Evolutionary conservation across 2,888 invertebrate genomes (phyloP).

Genomic region (Polietes domitor): DNA sequence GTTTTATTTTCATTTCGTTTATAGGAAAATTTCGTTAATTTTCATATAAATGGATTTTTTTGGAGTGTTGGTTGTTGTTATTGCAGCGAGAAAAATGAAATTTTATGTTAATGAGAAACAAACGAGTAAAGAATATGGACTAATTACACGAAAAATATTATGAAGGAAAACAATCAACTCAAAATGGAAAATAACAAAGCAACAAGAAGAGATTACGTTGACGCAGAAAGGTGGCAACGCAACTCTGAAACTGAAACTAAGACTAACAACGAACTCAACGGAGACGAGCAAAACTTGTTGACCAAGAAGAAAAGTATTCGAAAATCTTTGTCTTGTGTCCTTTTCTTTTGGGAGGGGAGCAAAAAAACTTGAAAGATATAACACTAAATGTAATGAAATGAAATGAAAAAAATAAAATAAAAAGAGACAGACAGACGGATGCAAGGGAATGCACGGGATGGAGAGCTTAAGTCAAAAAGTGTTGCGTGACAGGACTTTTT

Average conservation of each 20-base stretch:
- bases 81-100: slow-evolving; percentile 69
- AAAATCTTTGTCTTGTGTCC: background rate
- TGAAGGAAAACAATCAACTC: slow-evolving; percentile 43
- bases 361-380: background rate
- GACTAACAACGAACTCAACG: background rate
- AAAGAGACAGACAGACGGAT: background rate
- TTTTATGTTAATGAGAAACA: slow-evolving; percentile 73
- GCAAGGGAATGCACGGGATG: background rate
- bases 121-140: slow-evolving; percentile 69
- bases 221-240: too few relatives aligned
- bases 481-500: background rate
- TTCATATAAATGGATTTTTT: slow-evolving; percentile 1
- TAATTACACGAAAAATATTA: slow-evolving; percentile 40
- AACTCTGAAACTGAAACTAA: background rate
- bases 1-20: slow-evolving; percentile 26
- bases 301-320: background rate
- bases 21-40: slow-evolving; percentile 13
- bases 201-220: slow-evolving; percentile 29
- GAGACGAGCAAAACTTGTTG: background rate
- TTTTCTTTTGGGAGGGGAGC: background rate
- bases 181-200: slow-evolving; percentile 24
- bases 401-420: background rate
- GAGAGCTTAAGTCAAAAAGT: background rate
- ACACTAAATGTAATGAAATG: background rate
- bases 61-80: background rate